Conservation (phyloP, 2,888 invertebrate species). For the Cryptocephalus primarius region DNA sequence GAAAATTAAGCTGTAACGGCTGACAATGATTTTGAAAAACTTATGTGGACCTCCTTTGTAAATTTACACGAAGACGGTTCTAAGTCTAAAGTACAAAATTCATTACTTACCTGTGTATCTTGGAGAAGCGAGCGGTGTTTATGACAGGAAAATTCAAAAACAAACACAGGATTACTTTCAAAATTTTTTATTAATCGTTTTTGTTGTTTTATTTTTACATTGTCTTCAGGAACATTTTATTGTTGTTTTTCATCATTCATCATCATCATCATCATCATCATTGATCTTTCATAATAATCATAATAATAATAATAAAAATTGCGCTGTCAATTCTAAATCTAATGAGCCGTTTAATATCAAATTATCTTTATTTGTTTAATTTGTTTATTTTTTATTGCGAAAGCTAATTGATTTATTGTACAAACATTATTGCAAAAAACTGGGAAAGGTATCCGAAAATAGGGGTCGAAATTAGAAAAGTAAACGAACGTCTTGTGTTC, state of each 20-base stretch:
- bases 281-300: too few species aligned
- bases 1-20: too few species aligned
- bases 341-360: slow-evolving; percentile 16
- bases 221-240: slow-evolving; percentile 23
- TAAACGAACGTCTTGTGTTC: too few species aligned
- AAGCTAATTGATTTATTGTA: slow-evolving; percentile 22
- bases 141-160: not conserved
- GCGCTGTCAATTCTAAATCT: slow-evolving; percentile 18
- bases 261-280: not conserved
- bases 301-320: slow-evolving; percentile 18
- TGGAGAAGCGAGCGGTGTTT: too few species aligned
- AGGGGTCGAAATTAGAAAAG: too few species aligned
- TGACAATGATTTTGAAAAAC: too few species aligned
- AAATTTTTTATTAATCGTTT: slow-evolving; percentile 20
- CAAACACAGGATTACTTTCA: slow-evolving; percentile 7
- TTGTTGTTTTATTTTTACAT: slow-evolving; percentile 14
- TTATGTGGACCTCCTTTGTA: too few species aligned
- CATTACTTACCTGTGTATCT: too few species aligned
- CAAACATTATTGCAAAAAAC: slow-evolving; percentile 11
- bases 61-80: too few species aligned
- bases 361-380: slow-evolving; percentile 16
- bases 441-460: not conserved
- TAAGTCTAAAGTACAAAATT: too few species aligned
- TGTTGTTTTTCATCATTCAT: slow-evolving; percentile 13
- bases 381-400: slow-evolving; percentile 17